These are phyloP conservation scores for Cyprichromis sp. DNA, from an alignment of 2,113 vertebrate genomes.

Conservation along the genomic window DNA sequence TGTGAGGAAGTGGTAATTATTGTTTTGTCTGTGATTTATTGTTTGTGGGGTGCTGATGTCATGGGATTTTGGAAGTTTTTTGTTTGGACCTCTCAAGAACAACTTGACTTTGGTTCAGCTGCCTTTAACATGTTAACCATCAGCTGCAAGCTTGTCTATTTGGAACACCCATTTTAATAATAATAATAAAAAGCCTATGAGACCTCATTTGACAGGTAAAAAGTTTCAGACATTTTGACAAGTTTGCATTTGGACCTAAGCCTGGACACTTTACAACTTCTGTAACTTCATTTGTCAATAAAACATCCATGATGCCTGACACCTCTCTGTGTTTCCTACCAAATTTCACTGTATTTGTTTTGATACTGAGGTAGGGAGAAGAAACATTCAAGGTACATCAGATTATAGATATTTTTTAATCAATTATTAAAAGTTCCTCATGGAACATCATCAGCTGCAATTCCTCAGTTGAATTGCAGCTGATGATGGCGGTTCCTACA, in stretches of 20 bases:
- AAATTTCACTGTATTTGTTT: not conserved
- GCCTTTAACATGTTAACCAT: not conserved
- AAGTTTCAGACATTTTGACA: not conserved
- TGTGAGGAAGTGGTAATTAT: conserved; percentile 24
- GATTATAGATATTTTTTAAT: not conserved
- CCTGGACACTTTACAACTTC: not conserved
- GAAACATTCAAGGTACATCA: not conserved
- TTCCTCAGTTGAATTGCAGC: not conserved
- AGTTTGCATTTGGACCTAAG: not conserved
- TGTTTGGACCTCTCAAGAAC: not conserved
- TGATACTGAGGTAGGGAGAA: not conserved
- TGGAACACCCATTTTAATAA: not conserved
- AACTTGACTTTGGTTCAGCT: not conserved
- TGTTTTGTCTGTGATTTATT: conserved; percentile 36
- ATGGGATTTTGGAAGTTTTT: not conserved
- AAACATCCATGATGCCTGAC: not conserved
- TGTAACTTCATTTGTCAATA: not conserved
- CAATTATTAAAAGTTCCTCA: not conserved
- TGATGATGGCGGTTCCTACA: not conserved
- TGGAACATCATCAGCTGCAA: not conserved
- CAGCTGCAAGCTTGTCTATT: not conserved
- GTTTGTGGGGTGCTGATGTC: not conserved
- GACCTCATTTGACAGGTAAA: not conserved
- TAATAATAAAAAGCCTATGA: not conserved
- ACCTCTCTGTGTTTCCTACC: not conserved